Evolutionary conservation across 2,797 vertebrate genomes (phyloP).

Genomic region (Balearica regulorum): DNA sequence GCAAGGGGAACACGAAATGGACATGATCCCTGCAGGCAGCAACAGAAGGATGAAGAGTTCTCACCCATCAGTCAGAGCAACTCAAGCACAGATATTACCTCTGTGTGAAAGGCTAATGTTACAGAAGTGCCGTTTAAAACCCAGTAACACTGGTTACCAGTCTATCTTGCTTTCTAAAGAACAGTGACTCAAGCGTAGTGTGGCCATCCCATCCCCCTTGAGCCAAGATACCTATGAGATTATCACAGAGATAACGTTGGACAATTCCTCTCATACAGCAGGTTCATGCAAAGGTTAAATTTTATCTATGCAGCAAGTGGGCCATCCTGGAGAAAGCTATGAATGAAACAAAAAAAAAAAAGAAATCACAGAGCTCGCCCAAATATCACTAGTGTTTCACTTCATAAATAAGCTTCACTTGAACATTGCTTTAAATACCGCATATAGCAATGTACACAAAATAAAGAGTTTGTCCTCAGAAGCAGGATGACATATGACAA

Average conservation of each 20-base stretch:
- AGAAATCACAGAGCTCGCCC: background rate
- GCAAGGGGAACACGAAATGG: accelerated
- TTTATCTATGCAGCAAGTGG: background rate
- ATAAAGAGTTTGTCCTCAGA: background rate
- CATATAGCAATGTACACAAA: background rate
- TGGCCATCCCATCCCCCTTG: background rate
- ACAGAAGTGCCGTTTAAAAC: background rate
- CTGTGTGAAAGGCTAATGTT: background rate
- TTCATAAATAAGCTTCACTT: background rate
- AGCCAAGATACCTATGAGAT: background rate
- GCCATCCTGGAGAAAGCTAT: background rate
- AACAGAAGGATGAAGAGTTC: background rate
- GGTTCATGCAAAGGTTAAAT: background rate
- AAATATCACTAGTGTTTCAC: background rate
- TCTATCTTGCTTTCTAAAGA: background rate
- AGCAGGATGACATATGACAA: background rate
- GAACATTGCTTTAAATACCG: background rate
- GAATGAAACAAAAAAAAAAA: background rate
- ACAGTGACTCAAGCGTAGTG: background rate
- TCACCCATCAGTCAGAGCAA: background rate
- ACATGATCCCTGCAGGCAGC: background rate
- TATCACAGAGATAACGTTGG: background rate
- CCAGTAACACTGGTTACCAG: background rate
- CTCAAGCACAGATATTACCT: background rate
- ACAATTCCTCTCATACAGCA: background rate